Base-by-base conservation (phyloP, 2,113 vertebrate species). In the Ameiurus melas region DNA sequence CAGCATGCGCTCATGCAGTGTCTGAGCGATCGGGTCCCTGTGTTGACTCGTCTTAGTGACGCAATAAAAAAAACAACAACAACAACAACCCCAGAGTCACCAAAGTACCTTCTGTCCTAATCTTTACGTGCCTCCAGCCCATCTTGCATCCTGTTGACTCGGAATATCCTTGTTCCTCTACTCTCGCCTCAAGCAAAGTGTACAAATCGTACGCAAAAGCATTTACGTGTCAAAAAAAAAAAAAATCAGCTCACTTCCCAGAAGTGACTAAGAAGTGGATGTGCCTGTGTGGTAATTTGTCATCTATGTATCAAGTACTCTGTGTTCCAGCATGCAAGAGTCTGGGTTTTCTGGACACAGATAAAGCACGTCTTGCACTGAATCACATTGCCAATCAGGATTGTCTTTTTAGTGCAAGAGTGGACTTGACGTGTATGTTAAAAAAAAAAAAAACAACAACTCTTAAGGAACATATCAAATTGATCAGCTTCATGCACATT, bases 101-200 rank as follows among this genome's bases (percentile, higher is more conserved):
- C 84, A 14, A 36, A 81, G 85, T 90, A 96, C 96, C 95, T 94
- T 93, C 92, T 94, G 95, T 96, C 94, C 96, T 96, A 94, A 95
- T 96, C 95, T 96, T 94, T 94, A 93, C 95, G 95, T 93, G 93
- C 95, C 96, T 96, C 93, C 94, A 96, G 95, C 95, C 94, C 95
- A 94, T 95, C 92, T 96, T 95, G 97, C 96, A 97, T 98, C 97
- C 97, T 98, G 97, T 99, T 99, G 97, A 98, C 97, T 97, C 97
- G 97, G 97, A 96, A 96, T 96, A 94, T 97, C 96, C 96, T 97
- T 96, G 95, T 96, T 95, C 96, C 96, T 92, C 93, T 92, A 95
- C 95, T 96, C 95, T 94, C 58, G 3, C 47, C 17, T 66, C n/a
- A 22, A 73, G 58, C 80, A 78, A 13, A 36, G 84, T 70, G 82